Conservation (phyloP, 1,140 invertebrate genomes). For the Drosophila mojavensis region DNA sequence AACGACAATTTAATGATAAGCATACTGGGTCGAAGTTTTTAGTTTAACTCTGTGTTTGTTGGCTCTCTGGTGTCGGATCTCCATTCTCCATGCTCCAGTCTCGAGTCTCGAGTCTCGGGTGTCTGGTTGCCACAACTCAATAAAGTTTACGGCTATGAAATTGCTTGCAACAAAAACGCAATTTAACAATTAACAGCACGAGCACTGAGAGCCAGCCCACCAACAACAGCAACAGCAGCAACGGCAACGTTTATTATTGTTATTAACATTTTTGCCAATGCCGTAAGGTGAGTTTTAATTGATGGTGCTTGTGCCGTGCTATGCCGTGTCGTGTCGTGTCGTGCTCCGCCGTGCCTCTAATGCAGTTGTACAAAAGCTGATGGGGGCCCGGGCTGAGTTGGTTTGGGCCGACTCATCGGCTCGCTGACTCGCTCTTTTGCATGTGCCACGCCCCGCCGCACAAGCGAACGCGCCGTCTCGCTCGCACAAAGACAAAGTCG, state of each 20-base stretch:
- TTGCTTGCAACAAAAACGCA: slow-evolving; percentile 77
- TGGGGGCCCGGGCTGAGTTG: slow-evolving; percentile 12
- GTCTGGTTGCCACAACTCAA: slow-evolving; percentile 68
- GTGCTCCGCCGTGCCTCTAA: slow-evolving; percentile 46
- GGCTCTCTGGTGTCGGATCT: slow-evolving; percentile 11
- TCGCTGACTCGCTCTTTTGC: slow-evolving; percentile 72
- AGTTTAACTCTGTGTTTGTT: background rate
- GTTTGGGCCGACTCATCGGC: background rate
- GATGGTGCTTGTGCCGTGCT: slow-evolving; percentile 59
- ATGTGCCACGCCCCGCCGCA: slow-evolving; percentile 67
- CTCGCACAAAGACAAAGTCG: slow-evolving; percentile 41
- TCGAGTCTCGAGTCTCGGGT: slow-evolving; percentile 1
- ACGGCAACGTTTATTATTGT: slow-evolving; percentile 74
- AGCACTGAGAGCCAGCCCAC: slow-evolving; percentile 42
- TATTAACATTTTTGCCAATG: slow-evolving; percentile 79
- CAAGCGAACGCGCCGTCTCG: slow-evolving; percentile 37
- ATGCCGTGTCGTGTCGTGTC: slow-evolving; percentile 17
- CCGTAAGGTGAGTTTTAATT: slow-evolving; percentile 75
- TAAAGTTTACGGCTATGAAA: slow-evolving; percentile 77
- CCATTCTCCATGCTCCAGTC: too few species aligned
- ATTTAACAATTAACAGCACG: slow-evolving; percentile 82
- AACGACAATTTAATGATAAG: slow-evolving; percentile 78
- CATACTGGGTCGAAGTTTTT: slow-evolving; percentile 37
- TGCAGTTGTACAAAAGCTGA: slow-evolving; percentile 56
- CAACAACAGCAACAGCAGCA: slow-evolving; percentile 15